Base-by-base conservation (phyloP, 1,140 invertebrate genomes). In the Drosophila mayri region DNA sequence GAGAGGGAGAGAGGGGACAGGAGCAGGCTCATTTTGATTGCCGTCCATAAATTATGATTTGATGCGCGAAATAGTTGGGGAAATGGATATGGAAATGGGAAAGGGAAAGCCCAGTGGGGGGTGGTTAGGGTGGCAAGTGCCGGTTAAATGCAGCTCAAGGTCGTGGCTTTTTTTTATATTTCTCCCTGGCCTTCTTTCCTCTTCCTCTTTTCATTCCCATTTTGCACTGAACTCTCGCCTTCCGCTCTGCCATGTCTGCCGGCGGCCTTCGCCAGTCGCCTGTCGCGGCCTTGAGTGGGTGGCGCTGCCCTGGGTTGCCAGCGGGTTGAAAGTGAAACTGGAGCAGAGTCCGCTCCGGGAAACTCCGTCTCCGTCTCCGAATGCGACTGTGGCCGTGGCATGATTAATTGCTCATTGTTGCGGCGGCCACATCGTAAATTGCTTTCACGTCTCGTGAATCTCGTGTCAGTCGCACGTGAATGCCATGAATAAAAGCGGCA, bases 321-420 rank as follows among this genome's bases (percentile, higher is more conserved):
- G 47, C 30, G 4, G 20, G 47, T 12, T 14, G 41, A 59, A 59
- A 46, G 41, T 62, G 67, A 73, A 61, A 62, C 52, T 47, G 78
- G 79, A 84, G 71, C 63, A 71, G 70, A 75, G 59, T 32, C 35
- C 40, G 71, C 44, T 30, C n/a, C 11, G n/a, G 37, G 38, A 22
- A 65, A 57, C 55, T 57, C 60, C 71, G 20, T 37, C 47, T 62
- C 40, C 44, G 30, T 10, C 35, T 35, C 22, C 28, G 18, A 49
- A 25, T 46, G 55, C 35, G 25, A 38, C 35, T 44, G 70, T 76
- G 73, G 74, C 74, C 38, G 74, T 77, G 74, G 74, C 74, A 86
- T 86, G 83, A 86, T 86, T 86, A 86, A 86, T 87, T 87, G 83
- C 84, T 76, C 57, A 86, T 88, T 83, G 76, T 88, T 86, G 84